Conservation (phyloP, 1,140 invertebrate genomes). For the Radopholus similis region DNA sequence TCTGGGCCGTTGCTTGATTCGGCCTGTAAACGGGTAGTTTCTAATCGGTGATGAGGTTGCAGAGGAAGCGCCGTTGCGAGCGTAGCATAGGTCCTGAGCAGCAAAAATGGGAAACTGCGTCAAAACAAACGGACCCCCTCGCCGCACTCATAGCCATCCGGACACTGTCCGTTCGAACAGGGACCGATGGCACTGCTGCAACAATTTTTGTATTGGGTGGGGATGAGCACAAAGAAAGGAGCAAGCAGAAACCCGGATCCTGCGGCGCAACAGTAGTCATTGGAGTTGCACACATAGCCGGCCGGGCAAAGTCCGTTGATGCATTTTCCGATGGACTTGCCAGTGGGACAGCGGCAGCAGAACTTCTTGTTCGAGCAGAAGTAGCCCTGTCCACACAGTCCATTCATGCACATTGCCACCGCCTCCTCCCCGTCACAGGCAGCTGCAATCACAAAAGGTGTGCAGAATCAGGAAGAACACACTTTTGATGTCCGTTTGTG, state of each 20-base stretch:
- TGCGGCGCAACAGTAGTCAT: conserved; percentile 14
- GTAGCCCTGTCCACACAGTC: conserved; percentile 42
- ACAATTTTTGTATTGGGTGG: background rate
- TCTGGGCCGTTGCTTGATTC: background rate
- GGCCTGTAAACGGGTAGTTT: background rate
- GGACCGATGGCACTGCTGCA: conserved; percentile 10
- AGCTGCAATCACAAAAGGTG: conserved; percentile 20
- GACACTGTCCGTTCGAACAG: conserved; percentile 5
- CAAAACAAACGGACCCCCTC: too few relatives aligned
- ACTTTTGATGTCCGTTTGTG: conserved; percentile 11
- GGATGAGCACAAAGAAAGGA: too few relatives aligned
- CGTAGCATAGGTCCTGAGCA: background rate
- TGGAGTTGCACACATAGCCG: conserved; percentile 22
- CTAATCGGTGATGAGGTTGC: background rate
- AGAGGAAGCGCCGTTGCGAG: background rate
- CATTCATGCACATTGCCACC: conserved; percentile 40
- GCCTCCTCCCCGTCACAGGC: conserved; percentile 45
- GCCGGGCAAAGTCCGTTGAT: conserved; percentile 33
- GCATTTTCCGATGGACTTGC: conserved; percentile 30
- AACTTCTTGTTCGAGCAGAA: conserved; percentile 31
- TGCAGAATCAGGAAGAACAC: background rate
- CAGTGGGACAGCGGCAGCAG: conserved; percentile 37
- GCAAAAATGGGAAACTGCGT: too few relatives aligned
- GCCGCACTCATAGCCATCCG: conserved; percentile 8
- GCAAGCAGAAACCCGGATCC: too few relatives aligned